Percentiles rank a stretch among this genome's conserved stretches.
These are phyloP conservation scores for Macropodus opercularis DNA, from an alignment of 2,797 vertebrate species.

Conservation along the genomic window DNA sequence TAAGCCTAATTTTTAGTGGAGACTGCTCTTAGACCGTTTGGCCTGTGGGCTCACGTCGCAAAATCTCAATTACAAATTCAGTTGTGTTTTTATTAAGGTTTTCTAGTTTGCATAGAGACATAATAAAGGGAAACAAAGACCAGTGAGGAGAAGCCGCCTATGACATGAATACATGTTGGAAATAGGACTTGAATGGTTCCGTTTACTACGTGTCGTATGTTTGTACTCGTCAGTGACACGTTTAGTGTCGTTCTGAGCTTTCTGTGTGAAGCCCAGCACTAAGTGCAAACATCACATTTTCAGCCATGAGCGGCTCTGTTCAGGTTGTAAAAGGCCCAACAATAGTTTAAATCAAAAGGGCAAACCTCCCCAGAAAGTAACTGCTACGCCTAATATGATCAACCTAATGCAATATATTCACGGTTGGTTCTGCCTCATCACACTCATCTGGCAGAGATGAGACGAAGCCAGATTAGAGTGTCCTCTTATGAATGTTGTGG, in stretches of 20 bases:
- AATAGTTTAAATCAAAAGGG: slow-evolving; percentile 37
- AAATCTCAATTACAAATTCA: slow-evolving; percentile 36
- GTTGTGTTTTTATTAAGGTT: slow-evolving; percentile 49
- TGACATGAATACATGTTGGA: background rate
- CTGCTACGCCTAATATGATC: slow-evolving; percentile 61
- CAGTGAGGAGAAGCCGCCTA: slow-evolving; percentile 3
- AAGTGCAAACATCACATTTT: slow-evolving; percentile 14
- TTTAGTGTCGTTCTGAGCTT: background rate
- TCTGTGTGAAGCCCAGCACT: background rate
- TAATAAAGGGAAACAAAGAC: slow-evolving; percentile 11
- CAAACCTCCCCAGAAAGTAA: slow-evolving; percentile 50
- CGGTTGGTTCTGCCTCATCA: slow-evolving; percentile 60
- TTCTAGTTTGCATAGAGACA: slow-evolving; percentile 4
- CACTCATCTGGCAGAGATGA: slow-evolving; percentile 42
- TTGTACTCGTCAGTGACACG: slow-evolving; percentile 8
- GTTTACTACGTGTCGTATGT: slow-evolving; percentile 13
- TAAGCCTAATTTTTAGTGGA: slow-evolving; percentile 31
- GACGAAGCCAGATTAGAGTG: slow-evolving; percentile 49
- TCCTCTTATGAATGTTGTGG: slow-evolving; percentile 60
- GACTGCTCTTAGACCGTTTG: slow-evolving; percentile 33
- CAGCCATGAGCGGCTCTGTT: slow-evolving; percentile 27
- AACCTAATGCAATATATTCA: slow-evolving; percentile 46
- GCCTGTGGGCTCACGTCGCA: slow-evolving; percentile 37
- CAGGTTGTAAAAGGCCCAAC: slow-evolving; percentile 30
- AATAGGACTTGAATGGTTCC: slow-evolving; percentile 6